Base-by-base conservation (phyloP, 2,797 vertebrate genomes). In the Sebastes diaconus region DNA sequence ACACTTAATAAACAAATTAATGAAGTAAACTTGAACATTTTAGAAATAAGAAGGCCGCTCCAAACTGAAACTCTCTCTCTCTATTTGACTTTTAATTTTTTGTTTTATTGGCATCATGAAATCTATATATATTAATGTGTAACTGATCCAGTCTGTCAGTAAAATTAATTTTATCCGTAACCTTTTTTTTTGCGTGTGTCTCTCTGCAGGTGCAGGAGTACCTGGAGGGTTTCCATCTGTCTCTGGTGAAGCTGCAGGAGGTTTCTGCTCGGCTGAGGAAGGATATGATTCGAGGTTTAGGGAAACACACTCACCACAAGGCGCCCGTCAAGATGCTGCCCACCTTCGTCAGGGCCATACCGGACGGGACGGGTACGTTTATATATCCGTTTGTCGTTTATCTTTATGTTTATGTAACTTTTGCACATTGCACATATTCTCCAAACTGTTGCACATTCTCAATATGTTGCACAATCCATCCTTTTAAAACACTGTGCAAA, bases 301-400 rank as follows among this genome's bases (percentile, higher is more conserved):
- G 83, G 27, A 90, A 87, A 52, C 79, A 91, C 70, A 80, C 81
- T 0, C 92, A 94, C 0, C 61, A 84, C 3, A 58, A 14, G 5
- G 93, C 95, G 6, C 50, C 90, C 0, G 90, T 98, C 68, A 95
- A 68, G 79, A 98, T 98, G 96, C 88, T 97, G 84, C 96, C 97
- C 55, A 96, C 96, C 22, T 98, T 95, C 1, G 92, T 97, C 77
- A 94, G 92, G 58, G 95, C 96, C 63, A 96, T 77, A 0, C 97
- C 97, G 0, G 93, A 97, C 0, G 96, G 97, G 82, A 97, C 95
- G 0, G 97, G 97, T 73, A 6, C 4, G 32, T 58, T 39, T 32
- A n/a, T 36, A 36, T 4, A 4, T 4, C 34, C 5, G 39, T 42
- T 39, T 39, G 36, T 3, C 5, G 13, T 36, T 36, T 39, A 14